Percentiles rank a stretch among this genome's conserved stretches.
Evolutionary conservation across 2,113 vertebrate genomes (phyloP).

Genomic region (Entosphenus tridentatus): DNA sequence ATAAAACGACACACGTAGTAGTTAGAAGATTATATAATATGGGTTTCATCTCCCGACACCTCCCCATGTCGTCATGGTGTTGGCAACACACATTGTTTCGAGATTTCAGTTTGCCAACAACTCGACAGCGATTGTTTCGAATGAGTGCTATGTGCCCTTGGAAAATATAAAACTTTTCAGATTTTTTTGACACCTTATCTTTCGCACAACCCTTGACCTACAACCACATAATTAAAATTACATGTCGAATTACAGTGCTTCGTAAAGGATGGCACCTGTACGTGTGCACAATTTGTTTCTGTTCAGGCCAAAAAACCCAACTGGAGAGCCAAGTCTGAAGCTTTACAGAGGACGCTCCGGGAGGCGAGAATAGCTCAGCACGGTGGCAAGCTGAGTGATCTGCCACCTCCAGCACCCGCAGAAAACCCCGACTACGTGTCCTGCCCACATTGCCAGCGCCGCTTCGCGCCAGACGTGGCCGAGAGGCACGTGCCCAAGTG

Average conservation of each 20-base stretch:
- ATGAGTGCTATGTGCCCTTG: neutral
- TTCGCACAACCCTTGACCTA: constrained; percentile 1
- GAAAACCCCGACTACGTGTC: constrained; percentile 25
- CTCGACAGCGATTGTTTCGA: too few species aligned
- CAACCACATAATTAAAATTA: too few species aligned
- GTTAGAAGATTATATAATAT: too few species aligned
- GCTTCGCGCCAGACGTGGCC: constrained; percentile 26
- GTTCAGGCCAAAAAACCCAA: constrained; percentile 19
- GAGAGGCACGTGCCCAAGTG: constrained; percentile 35
- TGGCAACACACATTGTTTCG: too few species aligned
- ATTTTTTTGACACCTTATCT: neutral
- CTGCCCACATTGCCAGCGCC: constrained; percentile 30
- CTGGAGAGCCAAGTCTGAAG: constrained; percentile 27
- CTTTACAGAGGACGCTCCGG: constrained; percentile 20
- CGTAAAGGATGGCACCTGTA: too few species aligned
- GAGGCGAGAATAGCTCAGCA: constrained; percentile 20
- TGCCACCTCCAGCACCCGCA: constrained; percentile 16
- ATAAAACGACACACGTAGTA: too few species aligned
- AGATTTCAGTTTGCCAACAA: too few species aligned
- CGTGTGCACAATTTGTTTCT: neutral
- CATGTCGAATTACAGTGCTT: too few species aligned
- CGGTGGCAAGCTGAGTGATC: constrained; percentile 16
- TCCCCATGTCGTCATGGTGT: too few species aligned
- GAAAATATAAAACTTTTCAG: neutral
- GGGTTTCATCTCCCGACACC: too few species aligned